Conservation (phyloP, 2,113 vertebrate genomes). For the Leucoraja erinaceus region DNA sequence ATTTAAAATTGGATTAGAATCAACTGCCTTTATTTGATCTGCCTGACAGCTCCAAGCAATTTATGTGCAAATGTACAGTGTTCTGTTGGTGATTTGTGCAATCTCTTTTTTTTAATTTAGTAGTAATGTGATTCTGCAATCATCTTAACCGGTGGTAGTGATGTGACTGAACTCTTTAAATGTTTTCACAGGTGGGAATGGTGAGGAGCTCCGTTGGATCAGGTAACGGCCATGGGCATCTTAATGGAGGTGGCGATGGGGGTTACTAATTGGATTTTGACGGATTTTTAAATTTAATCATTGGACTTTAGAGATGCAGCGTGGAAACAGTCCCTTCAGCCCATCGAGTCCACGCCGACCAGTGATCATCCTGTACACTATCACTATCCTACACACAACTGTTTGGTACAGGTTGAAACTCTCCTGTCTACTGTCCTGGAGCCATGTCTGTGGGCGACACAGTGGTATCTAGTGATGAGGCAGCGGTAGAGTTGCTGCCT, state of each 20-base stretch:
- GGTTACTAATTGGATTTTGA: too few species aligned
- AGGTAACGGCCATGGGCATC: neutral
- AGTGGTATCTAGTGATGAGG: too few species aligned
- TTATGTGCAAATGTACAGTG: neutral
- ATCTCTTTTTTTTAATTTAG: slow-evolving; percentile 6
- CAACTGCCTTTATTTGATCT: slow-evolving; percentile 9
- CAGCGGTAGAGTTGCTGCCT: too few species aligned
- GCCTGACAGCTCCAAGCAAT: slow-evolving; percentile 11
- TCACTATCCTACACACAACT: too few species aligned
- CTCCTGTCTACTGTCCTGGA: too few species aligned
- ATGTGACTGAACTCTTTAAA: neutral
- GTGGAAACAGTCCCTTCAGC: too few species aligned
- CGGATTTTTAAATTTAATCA: too few species aligned
- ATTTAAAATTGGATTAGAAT: neutral
- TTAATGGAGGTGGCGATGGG: neutral
- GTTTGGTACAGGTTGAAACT: neutral
- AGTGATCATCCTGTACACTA: too few species aligned
- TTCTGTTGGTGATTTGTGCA: neutral
- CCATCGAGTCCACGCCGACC: too few species aligned
- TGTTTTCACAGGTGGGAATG: neutral
- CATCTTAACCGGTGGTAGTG: neutral
- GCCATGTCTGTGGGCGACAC: too few species aligned
- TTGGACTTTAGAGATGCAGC: too few species aligned
- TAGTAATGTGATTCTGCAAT: neutral
- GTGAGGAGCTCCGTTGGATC: slow-evolving; percentile 11